Evolutionary conservation across 2,888 invertebrate species (phyloP).

Genomic region (Philereme vetulata): DNA sequence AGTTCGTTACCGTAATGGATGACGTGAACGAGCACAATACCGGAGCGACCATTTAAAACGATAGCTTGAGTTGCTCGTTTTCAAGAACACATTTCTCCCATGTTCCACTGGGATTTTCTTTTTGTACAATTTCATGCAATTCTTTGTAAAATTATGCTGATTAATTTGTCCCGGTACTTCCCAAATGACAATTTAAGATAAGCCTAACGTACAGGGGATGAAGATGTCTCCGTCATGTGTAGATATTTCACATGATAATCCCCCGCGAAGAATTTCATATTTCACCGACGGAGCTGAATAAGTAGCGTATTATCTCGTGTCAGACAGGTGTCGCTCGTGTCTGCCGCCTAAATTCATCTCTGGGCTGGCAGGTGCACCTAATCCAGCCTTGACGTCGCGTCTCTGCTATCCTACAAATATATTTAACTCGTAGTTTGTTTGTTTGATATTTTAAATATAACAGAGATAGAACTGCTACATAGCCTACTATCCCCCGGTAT

Average conservation of each 20-base stretch:
- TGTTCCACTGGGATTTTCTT: not conserved
- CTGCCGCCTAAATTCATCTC: conserved; percentile 75
- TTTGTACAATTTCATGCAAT: conserved; percentile 1
- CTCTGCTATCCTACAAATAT: conserved; percentile 36
- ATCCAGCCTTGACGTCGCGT: conserved; percentile 63
- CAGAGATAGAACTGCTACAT: no score
- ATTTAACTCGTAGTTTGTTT: no score
- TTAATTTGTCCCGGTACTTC: conserved; percentile 13
- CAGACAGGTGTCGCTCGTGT: conserved; percentile 78
- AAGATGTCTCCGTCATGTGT: conserved; percentile 36
- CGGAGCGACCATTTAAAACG: conserved; percentile 32
- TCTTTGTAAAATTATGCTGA: conserved; percentile 7
- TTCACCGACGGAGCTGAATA: conserved; percentile 72
- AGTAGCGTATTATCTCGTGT: conserved; percentile 75
- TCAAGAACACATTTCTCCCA: conserved; percentile 6
- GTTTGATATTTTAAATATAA: not conserved
- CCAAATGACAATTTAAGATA: conserved; percentile 34
- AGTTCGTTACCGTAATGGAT: conserved; percentile 71
- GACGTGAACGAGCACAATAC: conserved; percentile 36
- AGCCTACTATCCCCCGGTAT: no score
- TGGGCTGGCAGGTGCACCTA: conserved; percentile 72
- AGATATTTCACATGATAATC: conserved; percentile 60
- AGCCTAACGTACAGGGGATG: conserved; percentile 28
- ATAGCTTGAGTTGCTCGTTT: conserved; percentile 24
- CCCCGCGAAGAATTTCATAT: conserved; percentile 72